Conservation (phyloP, 2,888 invertebrate species). For the Orthonevra nobilis region DNA sequence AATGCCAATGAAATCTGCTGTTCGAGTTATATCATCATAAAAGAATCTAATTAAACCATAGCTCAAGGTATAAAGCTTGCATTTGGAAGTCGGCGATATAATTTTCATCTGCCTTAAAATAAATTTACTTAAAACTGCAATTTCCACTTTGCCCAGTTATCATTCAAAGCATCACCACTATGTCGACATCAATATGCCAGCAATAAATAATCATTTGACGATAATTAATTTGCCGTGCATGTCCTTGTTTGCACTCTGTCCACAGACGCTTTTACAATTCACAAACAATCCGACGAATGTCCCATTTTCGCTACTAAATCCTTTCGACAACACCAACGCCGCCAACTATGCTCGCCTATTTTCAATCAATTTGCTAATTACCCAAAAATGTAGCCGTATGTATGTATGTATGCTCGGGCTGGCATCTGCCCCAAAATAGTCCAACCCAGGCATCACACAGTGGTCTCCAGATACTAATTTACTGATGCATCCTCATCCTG, state of each 20-base stretch:
- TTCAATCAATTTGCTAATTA: conserved; percentile 66
- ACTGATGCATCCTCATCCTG: conserved; percentile 36
- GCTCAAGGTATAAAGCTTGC: too few relatives aligned
- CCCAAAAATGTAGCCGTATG: conserved; percentile 23
- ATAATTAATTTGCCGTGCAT: conserved; percentile 10
- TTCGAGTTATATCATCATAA: too few relatives aligned
- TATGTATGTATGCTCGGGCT: not conserved
- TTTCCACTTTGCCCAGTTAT: too few relatives aligned
- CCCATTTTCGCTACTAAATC: not conserved
- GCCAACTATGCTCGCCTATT: conserved; percentile 33
- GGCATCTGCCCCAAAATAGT: conserved; percentile 19
- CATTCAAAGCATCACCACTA: too few relatives aligned
- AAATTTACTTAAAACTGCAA: too few relatives aligned
- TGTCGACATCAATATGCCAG: not conserved
- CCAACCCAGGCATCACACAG: conserved; percentile 24
- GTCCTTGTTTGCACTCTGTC: not conserved
- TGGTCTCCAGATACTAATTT: conserved; percentile 39
- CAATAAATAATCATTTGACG: conserved; percentile 12
- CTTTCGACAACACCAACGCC: conserved; percentile 3
- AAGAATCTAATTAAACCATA: too few relatives aligned
- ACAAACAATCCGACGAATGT: not conserved
- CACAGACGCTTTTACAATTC: not conserved
- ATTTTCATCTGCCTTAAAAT: too few relatives aligned
- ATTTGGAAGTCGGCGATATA: too few relatives aligned
- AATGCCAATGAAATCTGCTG: too few relatives aligned